Evolutionary conservation across 2,888 invertebrate species (phyloP), one percentile per base, ranked within the genome.

Genomic region (Podotricha telesiphe): DNA sequence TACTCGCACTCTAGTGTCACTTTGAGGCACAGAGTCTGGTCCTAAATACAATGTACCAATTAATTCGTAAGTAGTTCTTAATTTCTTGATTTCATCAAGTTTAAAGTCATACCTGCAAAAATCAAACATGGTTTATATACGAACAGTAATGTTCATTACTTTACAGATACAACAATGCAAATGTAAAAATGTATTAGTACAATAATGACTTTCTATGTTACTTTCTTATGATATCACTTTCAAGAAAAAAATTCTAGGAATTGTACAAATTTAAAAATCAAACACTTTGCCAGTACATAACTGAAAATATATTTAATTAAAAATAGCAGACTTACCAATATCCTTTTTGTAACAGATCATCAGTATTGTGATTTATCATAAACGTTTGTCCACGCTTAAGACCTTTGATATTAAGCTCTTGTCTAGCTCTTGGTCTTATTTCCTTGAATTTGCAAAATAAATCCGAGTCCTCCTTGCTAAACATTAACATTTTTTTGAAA

Each of bases 291-390:
- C n/a, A n/a, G n/a, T n/a, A n/a, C 28, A 28, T 6, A 4, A 28
- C 6, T 4, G 28, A 28, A 28, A 28, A 28, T 28, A 28, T 6
- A 28, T 2, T n/a, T 55, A n/a, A 15, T 40, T 42, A 11, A 40
- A 15, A 15, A 19, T 20, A 51, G 51, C 1, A 17, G 13, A 69
- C 82, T 77, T 80, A 95, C 97, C 97, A 97, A 79, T 94, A 94
- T 7, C 97, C 97, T 77, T 94, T 89, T 75, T 94, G 93, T 22
- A 90, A 86, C 0, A 95, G 95, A 13, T 95, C 89, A 68, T 97
- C 96, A 11, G 94, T 91, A 80, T 97, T 97, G 79, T 96, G 94
- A 84, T 97, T 97, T 0, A 95, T 91, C 94, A 97, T 94, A 10
- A 97, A 94, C 65, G 80, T 93, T 75, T 95, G 93, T 0, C 95